phyloP scores from a whole-genome alignment of 2,113 vertebrate genomes.

The Parotia lawesii region DNA sequence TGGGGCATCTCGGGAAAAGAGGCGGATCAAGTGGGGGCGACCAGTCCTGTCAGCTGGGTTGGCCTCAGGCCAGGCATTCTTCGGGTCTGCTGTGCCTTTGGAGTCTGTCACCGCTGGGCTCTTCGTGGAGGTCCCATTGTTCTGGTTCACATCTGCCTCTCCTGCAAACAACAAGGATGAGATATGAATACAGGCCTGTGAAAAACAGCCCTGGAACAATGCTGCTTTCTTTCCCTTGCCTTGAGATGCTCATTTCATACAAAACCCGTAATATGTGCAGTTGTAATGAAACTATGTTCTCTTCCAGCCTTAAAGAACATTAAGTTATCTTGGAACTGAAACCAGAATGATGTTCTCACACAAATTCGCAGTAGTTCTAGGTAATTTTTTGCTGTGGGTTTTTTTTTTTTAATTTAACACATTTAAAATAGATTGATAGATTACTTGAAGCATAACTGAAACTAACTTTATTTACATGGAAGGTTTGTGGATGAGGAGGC shows the following conservation, averaged over 20 bases:
- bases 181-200: conserved; percentile 85
- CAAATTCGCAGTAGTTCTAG: not conserved
- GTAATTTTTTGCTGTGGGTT: not conserved
- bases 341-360: not conserved
- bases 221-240: conserved; percentile 72
- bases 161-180: conserved; percentile 94
- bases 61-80: conserved; percentile 81
- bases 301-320: not conserved
- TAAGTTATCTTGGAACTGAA: conserved; percentile 17
- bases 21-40: conserved; percentile 98
- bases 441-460: not conserved
- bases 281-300: not conserved
- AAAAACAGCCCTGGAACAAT: conserved; percentile 80
- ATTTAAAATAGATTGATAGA: not conserved
- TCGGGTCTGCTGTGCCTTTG: conserved; percentile 82
- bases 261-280: conserved; percentile 36
- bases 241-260: conserved; percentile 64
- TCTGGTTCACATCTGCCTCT: conserved; percentile 92
- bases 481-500: not conserved
- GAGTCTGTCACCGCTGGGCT: conserved; percentile 92
- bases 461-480: not conserved
- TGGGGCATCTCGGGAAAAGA: conserved; percentile 99
- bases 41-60: conserved; percentile 85
- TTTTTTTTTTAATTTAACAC: not conserved
- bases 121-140: conserved; percentile 92